Percentiles rank a stretch among this genome's conserved stretches.
phyloP scores from a whole-genome alignment of 2,797 vertebrate species.

The Columba guinea region DNA sequence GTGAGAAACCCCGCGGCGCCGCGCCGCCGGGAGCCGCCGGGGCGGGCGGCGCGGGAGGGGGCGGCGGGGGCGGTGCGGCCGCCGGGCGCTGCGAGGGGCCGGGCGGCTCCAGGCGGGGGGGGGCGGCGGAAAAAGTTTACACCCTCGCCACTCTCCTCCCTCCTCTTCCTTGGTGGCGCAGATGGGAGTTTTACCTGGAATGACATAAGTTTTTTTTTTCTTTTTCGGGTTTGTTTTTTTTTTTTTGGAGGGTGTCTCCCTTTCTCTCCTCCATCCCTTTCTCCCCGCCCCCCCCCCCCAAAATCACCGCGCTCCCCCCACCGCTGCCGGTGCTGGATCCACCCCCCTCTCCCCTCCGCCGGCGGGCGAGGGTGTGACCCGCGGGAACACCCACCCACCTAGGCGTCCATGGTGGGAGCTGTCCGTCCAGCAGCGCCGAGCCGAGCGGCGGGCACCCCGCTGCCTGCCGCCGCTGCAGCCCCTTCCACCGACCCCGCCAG shows the following conservation, averaged over 20 bases:
- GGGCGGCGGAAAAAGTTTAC: conserved; percentile 56
- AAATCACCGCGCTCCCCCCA: background rate
- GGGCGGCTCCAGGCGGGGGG: background rate
- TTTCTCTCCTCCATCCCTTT: background rate
- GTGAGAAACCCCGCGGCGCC: conserved; percentile 5
- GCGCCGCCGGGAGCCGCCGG: background rate
- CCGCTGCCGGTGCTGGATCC: background rate
- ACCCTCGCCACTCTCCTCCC: conserved; percentile 26
- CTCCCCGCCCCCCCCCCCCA: background rate
- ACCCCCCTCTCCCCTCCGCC: conserved; percentile 16
- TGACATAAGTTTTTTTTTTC: conserved; percentile 6
- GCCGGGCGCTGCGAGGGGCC: background rate
- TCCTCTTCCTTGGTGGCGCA: conserved; percentile 48
- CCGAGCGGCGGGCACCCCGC: background rate
- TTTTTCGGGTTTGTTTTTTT: too few species aligned
- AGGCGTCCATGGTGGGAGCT: conserved; percentile 52
- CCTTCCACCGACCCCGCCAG: background rate
- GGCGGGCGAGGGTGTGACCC: conserved; percentile 65
- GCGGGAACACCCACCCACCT: conserved; percentile 12
- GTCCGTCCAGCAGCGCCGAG: background rate
- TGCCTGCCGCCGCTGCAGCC: background rate
- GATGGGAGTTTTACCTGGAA: conserved; percentile 58
- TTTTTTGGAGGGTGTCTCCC: background rate
- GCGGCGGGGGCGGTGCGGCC: conserved; percentile 5
- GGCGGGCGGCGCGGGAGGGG: background rate